phyloP scores from a whole-genome alignment of 2,113 vertebrate species.

The Melierax canorus region DNA sequence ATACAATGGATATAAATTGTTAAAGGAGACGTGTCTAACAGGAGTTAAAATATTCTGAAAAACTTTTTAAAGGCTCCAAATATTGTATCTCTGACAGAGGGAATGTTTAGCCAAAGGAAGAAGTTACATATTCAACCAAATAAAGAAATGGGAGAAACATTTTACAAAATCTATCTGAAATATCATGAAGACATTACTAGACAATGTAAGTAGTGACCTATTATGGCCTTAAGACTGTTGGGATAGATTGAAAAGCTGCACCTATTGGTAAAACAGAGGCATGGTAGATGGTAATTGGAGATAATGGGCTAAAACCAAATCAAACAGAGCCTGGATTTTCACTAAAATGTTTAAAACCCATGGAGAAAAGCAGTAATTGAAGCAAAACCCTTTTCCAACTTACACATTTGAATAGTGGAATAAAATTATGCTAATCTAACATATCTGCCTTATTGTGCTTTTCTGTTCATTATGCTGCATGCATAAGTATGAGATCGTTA shows the following conservation, averaged over 20 bases:
- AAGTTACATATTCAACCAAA: neutral
- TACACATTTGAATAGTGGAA: constrained; percentile 65
- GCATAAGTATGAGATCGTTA: constrained; percentile 67
- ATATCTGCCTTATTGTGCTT: constrained; percentile 67
- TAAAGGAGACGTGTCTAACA: neutral
- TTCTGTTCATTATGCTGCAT: constrained; percentile 63
- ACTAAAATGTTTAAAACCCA: constrained; percentile 57
- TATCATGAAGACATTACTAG: neutral
- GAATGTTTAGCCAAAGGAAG: neutral
- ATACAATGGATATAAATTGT: neutral
- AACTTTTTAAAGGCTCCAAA: neutral
- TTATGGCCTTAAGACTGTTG: neutral
- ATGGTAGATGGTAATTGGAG: constrained; percentile 23
- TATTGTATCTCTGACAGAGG: neutral
- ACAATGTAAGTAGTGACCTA: neutral
- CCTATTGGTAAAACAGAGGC: neutral
- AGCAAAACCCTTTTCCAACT: constrained; percentile 66
- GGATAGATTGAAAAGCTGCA: neutral
- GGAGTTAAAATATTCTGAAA: neutral
- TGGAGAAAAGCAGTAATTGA: constrained; percentile 64
- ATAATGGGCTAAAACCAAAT: constrained; percentile 37
- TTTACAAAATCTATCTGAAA: neutral
- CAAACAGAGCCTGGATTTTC: constrained; percentile 20
- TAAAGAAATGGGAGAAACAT: neutral
- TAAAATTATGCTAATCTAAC: constrained; percentile 74